A percentile compares a stretch with the other conserved stretches of the same genome.
Conservation (phyloP, 1,140 invertebrate species). For the Drosophila ambigua region DNA sequence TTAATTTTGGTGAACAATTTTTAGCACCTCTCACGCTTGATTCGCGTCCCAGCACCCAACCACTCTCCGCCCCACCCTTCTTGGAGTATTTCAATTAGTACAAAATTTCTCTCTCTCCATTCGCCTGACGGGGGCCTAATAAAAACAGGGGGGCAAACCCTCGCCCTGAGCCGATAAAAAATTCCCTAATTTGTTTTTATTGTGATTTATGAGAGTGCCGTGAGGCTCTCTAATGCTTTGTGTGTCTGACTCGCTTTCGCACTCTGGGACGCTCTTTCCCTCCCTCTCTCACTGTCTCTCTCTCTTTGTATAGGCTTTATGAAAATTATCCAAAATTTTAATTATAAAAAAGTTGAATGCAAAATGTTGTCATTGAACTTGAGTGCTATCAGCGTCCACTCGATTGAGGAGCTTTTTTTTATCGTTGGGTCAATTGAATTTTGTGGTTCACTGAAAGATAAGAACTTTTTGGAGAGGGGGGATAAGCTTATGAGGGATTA, state of each 20-base stretch:
- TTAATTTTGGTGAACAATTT: constrained; percentile 71
- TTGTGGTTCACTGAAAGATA: constrained; percentile 12
- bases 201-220: constrained; percentile 69
- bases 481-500: background rate
- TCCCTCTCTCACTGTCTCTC: background rate
- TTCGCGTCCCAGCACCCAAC: background rate
- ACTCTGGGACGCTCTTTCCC: background rate
- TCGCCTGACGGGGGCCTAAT: too few species aligned
- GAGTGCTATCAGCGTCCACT: constrained; percentile 10
- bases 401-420: constrained; percentile 14
- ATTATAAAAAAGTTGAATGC: constrained; percentile 15
- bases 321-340: background rate
- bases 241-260: constrained; percentile 6
- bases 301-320: background rate
- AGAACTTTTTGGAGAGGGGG: background rate
- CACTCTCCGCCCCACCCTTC: background rate
- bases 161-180: constrained; percentile 53
- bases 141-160: constrained; percentile 49
- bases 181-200: constrained; percentile 79
- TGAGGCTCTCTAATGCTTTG: constrained; percentile 18
- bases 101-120: constrained; percentile 16
- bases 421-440: constrained; percentile 6
- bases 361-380: constrained; percentile 45
- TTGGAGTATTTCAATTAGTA: constrained; percentile 72
- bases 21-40: constrained; percentile 47